phyloP scores from a whole-genome alignment of 2,797 vertebrate species.

The Paedocypris micromegethes region DNA sequence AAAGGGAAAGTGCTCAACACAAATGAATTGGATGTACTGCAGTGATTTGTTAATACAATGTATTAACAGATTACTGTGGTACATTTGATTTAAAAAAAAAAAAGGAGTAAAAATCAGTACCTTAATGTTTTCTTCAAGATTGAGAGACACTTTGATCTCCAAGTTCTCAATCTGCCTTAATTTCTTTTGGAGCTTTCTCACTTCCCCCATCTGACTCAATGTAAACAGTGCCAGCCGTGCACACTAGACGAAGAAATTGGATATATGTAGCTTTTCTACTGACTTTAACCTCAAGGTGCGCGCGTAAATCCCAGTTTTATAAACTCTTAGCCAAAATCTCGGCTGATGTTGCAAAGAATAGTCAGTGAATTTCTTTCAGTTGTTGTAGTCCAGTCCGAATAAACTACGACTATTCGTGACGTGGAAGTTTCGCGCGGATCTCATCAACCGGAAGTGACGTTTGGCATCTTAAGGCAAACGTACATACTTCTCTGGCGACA shows the following conservation, averaged over 20 bases:
- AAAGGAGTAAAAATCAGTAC: slow-evolving; percentile 54
- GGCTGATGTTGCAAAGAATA: not conserved
- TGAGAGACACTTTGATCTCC: slow-evolving; percentile 73
- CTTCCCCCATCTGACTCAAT: slow-evolving; percentile 68
- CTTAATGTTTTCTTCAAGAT: slow-evolving; percentile 70
- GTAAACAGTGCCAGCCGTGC: not conserved
- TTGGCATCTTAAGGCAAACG: slow-evolving; percentile 22
- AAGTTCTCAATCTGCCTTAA: slow-evolving; percentile 80
- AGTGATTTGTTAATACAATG: not conserved
- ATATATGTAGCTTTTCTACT: no score
- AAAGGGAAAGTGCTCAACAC: no score
- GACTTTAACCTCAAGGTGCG: no score
- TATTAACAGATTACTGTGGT: not conserved
- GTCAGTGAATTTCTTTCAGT: not conserved
- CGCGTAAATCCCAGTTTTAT: no score
- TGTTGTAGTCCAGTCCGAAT: no score
- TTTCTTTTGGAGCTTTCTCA: slow-evolving; percentile 79
- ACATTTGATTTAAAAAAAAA: not conserved
- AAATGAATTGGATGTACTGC: not conserved
- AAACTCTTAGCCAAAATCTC: not conserved
- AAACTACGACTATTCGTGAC: slow-evolving; percentile 2
- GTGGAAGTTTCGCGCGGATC: slow-evolving; percentile 15
- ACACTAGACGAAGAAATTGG: no score
- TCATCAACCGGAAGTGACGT: slow-evolving; percentile 48
- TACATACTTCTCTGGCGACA: slow-evolving; percentile 30